Evolutionary conservation across 2,797 vertebrate genomes (phyloP), one percentile per base, ranked within the genome.

Genomic region (Argya squamiceps): DNA sequence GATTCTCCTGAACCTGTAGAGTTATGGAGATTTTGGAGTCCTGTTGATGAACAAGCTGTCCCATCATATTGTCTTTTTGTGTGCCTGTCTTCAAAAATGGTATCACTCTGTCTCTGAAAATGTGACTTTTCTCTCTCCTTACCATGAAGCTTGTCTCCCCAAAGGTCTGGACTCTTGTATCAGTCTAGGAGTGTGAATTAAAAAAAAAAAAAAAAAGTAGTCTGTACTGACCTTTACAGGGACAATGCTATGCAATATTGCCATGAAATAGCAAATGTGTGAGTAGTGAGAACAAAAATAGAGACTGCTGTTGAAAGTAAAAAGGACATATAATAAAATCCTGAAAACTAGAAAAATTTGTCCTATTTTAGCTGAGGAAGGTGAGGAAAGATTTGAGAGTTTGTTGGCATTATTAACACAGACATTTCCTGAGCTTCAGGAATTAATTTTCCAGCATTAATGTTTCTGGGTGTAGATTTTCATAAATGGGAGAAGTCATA

Each of bases 161-260:
- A 32, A 1, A 26, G 16, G n/a, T 80, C 81, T 73, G 12, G 14
- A 10, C 14, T 69, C 36, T 67, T 60, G 3, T 34, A 15, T 59
- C 24, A 52, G n/a, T 39, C 15, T 19, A 63, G 24, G 36, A 30
- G 3, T 14, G 12, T 75, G 29, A 92, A 83, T 64, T 39, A 30
- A 6, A 62, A 4, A 68, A 73, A 6, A 4, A 68, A 73, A 6
- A 71, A 74, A 52, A 16, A 4, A 4, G 2, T 47, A 34, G 10
- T 56, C 11, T 34, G 53, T 58, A 22, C 13, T 62, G 39, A 49
- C 15, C 3, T 69, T 73, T 62, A 32, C 43, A 44, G 27, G 6
- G 24, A 46, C 3, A 49, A 10, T 1, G 1, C 1, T 60, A 36
- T 17, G 19, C 4, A 49, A 41, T 58, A 62, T 26, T 26, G 5